phyloP scores from a whole-genome alignment of 2,797 vertebrate species.

The Oreonectes daqikongensis region DNA sequence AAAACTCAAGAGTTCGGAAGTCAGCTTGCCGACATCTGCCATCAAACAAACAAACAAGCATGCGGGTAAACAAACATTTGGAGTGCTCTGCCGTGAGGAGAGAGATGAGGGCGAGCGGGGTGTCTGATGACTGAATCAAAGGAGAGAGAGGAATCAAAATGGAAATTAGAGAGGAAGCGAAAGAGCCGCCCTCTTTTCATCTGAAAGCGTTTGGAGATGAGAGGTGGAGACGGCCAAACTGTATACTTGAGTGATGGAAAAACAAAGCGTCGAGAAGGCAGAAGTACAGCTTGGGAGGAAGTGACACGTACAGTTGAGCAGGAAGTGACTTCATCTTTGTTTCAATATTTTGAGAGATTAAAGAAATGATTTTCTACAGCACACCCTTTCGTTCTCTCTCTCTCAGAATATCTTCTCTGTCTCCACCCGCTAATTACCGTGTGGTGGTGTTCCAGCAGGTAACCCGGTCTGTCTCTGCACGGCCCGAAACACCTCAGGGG shows the following conservation, averaged over 20 bases:
- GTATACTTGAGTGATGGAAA: neutral
- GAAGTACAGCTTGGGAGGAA: neutral
- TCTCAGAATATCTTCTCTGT: neutral
- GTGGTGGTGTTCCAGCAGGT: neutral
- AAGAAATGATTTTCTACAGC: neutral
- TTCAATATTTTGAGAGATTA: neutral
- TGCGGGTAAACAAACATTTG: slow-evolving; percentile 1
- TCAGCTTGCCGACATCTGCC: slow-evolving; percentile 11
- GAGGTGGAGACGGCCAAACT: neutral
- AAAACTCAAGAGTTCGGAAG: neutral
- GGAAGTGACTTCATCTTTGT: neutral
- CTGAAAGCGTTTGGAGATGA: neutral
- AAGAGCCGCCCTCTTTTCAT: neutral
- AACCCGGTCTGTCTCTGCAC: slow-evolving; percentile 3
- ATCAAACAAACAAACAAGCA: slow-evolving; percentile 40
- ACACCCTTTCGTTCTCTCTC: neutral
- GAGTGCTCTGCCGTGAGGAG: slow-evolving; percentile 2
- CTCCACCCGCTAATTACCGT: too few relatives aligned
- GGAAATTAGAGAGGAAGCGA: slow-evolving; percentile 22
- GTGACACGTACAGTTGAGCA: neutral
- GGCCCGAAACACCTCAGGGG: slow-evolving; percentile 1
- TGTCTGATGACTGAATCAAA: slow-evolving; percentile 2
- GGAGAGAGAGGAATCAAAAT: slow-evolving; percentile 32
- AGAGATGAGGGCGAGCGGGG: neutral
- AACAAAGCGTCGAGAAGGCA: slow-evolving; percentile 23